A percentile compares a stretch with the other conserved stretches of the same genome.
These are phyloP conservation scores for Ormyrus nitidulus DNA, from an alignment of 2,888 invertebrate species.

Conservation along the genomic window DNA sequence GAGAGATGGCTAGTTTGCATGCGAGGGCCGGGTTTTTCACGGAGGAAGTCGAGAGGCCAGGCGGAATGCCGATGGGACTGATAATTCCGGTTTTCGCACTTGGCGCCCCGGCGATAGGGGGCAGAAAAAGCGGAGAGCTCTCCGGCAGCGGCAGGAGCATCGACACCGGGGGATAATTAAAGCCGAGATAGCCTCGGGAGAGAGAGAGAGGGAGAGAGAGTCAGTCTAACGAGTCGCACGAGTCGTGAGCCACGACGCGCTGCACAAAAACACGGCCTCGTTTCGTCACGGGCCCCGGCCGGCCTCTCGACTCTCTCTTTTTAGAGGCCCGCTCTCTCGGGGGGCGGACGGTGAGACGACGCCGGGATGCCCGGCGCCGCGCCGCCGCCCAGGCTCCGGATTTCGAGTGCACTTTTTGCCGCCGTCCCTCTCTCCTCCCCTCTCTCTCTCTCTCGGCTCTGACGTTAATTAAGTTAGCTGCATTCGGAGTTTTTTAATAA, in stretches of 20 bases:
- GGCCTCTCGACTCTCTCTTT: conserved; percentile 41
- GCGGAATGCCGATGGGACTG: conserved; percentile 44
- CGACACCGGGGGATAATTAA: conserved; percentile 50
- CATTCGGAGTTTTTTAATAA: neutral
- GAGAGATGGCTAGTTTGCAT: conserved; percentile 42
- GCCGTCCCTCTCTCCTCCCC: neutral
- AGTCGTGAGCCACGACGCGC: conserved; percentile 61
- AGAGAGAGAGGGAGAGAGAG: conserved; percentile 34
- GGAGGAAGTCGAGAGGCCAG: conserved; percentile 7
- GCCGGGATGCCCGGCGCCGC: conserved; percentile 49
- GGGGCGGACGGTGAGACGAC: conserved; percentile 34
- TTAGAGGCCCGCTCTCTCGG: conserved; percentile 9
- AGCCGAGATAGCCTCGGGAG: conserved; percentile 19
- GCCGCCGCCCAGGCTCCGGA: conserved; percentile 19
- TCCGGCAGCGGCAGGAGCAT: conserved; percentile 5
- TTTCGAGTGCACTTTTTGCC: neutral
- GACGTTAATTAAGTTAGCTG: neutral
- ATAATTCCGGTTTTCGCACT: conserved; percentile 56
- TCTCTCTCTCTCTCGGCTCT: neutral
- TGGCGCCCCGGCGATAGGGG: conserved; percentile 54
- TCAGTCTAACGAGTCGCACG: conserved; percentile 64
- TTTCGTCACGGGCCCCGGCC: conserved; percentile 61
- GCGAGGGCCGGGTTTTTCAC: conserved; percentile 41
- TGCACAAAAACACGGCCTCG: conserved; percentile 61
- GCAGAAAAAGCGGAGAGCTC: neutral